phyloP scores from a whole-genome alignment of 2,888 invertebrate species.

The Polyploca ridens region DNA sequence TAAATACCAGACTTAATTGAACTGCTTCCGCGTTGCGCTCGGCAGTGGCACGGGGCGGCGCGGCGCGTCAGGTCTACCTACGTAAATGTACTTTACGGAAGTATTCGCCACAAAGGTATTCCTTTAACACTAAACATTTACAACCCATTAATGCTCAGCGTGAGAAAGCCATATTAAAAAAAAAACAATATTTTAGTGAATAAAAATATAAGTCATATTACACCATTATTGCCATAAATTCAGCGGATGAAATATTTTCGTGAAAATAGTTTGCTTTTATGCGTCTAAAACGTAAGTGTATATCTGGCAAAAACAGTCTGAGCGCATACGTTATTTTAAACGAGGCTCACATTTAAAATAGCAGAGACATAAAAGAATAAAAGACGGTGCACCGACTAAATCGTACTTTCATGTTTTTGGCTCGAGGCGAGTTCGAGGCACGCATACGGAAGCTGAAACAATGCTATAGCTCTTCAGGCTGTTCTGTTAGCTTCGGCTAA shows the following conservation, averaged over 20 bases:
- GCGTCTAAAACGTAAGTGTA: neutral
- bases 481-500: conserved; percentile 39
- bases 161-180: neutral
- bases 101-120: conserved; percentile 70
- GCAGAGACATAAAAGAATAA: conserved; percentile 49
- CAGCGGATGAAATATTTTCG: neutral
- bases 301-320: conserved; percentile 24
- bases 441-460: conserved; percentile 63
- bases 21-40: conserved; percentile 76
- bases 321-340: conserved; percentile 36
- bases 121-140: conserved; percentile 65
- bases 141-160: conserved; percentile 21
- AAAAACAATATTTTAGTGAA: neutral
- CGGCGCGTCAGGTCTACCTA: conserved; percentile 40
- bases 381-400: conserved; percentile 46
- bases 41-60: conserved; percentile 11
- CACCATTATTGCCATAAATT: too few relatives aligned
- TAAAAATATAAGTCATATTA: too few relatives aligned
- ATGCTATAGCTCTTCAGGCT: conserved; percentile 56
- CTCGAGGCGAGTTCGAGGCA: conserved; percentile 51
- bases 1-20: conserved; percentile 84
- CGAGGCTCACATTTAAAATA: conserved; percentile 52
- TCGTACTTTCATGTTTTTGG: conserved; percentile 64
- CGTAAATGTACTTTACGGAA: conserved; percentile 77
- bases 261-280: neutral